Evolutionary conservation across 2,888 invertebrate genomes (phyloP).

Genomic region (Pteria penguin): DNA sequence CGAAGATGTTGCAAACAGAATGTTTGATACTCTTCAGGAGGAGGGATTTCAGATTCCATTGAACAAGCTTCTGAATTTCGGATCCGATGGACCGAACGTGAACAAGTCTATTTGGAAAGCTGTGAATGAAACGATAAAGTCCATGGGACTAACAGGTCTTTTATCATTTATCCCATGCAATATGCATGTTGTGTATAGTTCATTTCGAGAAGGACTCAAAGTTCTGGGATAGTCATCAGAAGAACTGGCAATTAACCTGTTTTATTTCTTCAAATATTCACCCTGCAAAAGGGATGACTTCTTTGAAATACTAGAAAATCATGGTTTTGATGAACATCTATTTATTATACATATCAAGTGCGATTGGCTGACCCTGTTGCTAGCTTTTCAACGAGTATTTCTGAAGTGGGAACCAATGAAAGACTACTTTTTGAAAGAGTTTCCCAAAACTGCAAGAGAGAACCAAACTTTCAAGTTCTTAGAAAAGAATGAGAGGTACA

Average conservation of each 20-base stretch:
- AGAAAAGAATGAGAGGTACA: constrained; percentile 38
- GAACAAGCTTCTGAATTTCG: constrained; percentile 28
- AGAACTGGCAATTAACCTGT: constrained; percentile 47
- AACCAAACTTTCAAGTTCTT: constrained; percentile 44
- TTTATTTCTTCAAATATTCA: constrained; percentile 46
- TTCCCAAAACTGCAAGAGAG: constrained; percentile 37
- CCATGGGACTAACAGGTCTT: constrained; percentile 31
- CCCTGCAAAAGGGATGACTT: constrained; percentile 52
- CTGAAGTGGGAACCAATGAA: constrained; percentile 38
- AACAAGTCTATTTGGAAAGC: constrained; percentile 52
- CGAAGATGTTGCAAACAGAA: constrained; percentile 30
- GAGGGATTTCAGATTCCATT: constrained; percentile 32
- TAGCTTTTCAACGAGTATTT: constrained; percentile 42
- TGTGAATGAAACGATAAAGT: constrained; percentile 35
- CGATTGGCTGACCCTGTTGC: constrained; percentile 48
- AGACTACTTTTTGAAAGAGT: constrained; percentile 43
- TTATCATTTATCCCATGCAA: constrained; percentile 46
- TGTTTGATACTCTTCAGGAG: constrained; percentile 37
- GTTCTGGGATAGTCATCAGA: constrained; percentile 42
- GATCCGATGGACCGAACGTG: constrained; percentile 54
- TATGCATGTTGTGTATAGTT: constrained; percentile 49
- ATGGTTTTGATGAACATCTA: constrained; percentile 46
- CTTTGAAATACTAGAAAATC: constrained; percentile 13
- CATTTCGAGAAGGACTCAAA: constrained; percentile 42
- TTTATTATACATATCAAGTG: constrained; percentile 47